Evolutionary conservation across 2,113 vertebrate genomes (phyloP), one percentile per base, ranked within the genome.

Genomic region (Anarrhichthys ocellatus): DNA sequence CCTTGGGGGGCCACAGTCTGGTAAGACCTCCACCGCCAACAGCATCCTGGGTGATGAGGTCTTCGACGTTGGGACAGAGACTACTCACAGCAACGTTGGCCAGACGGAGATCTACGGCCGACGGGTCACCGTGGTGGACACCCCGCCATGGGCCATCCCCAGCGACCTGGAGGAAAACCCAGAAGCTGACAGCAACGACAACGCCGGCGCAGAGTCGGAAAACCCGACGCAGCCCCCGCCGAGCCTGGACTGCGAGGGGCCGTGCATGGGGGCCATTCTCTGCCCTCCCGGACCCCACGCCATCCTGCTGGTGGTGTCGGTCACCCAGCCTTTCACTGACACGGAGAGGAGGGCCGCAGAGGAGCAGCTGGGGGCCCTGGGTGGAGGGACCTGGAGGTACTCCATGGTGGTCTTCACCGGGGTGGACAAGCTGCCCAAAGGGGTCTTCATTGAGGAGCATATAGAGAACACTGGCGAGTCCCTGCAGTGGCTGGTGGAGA

Each of bases 401-500:
- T 92, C 93, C 80, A 92, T 94, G 88, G 93, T 95, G 72, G 80
- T 96, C 46, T 95, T 96, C 7, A 95, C 94, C 0, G 85, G 87
- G 18, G 87, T 94, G 46, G 94, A 95, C 87, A 92, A 91, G 80
- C 88, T 96, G 32, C 70, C 88, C 0, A 89, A 93, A 62, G 94
- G 92, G 0, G 88, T 90, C 2, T 94, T 94, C 52, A 92, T 96
- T 1, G 95, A 96, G 85, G 93, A 94, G 74, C 93, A 94, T 87
- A 95, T 95, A 50, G 88, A 90, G 0, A 92, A 94, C 80, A 94
- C 93, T 0, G 94, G 94, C 64, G 91, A 93, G 20, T 64, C 92
- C 17, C 87, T 96, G 73, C 95, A 95, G 87, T 93, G 93, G 93
- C 82, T 96, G 82, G 94, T 96, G 90, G 94, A 95, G 81, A 88